Percentiles rank a stretch among this genome's conserved stretches.
Conservation (phyloP, 2,888 invertebrate species). For the Rhorus exstirpatorius region DNA sequence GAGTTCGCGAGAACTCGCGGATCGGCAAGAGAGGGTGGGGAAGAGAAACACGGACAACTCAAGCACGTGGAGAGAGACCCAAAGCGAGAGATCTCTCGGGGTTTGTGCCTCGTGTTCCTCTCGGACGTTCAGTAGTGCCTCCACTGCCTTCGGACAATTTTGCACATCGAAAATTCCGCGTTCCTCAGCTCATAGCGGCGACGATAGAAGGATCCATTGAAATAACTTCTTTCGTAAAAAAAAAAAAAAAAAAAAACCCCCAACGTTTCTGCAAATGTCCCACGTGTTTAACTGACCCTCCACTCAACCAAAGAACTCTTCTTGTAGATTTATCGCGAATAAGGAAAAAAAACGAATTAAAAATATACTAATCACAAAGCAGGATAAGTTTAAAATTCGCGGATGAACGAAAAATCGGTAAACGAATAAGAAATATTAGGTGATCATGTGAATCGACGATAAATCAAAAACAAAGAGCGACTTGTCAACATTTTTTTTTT, state of each 20-base stretch:
- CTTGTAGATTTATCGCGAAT: neutral
- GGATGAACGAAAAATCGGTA: slow-evolving; percentile 1
- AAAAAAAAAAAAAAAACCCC: too few species aligned
- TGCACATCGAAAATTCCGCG: slow-evolving; percentile 64
- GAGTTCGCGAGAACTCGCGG: slow-evolving; percentile 60
- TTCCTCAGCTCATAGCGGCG: slow-evolving; percentile 15
- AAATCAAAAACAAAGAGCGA: neutral
- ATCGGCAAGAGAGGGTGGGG: slow-evolving; percentile 76
- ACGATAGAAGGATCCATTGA: slow-evolving; percentile 10
- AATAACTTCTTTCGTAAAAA: slow-evolving; percentile 20
- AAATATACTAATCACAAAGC: slow-evolving; percentile 2
- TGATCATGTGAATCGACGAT: slow-evolving; percentile 60
- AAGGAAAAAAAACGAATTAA: neutral
- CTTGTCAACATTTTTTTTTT: neutral
- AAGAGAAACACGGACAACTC: slow-evolving; percentile 76
- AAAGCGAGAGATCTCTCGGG: slow-evolving; percentile 69
- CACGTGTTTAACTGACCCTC: neutral
- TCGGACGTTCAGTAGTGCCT: slow-evolving; percentile 80
- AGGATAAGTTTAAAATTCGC: neutral
- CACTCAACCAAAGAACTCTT: neutral
- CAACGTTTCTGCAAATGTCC: neutral
- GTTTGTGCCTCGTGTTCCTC: slow-evolving; percentile 76
- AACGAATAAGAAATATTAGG: slow-evolving; percentile 1
- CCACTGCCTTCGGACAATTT: slow-evolving; percentile 81
- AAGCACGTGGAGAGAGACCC: slow-evolving; percentile 82